Conservation (phyloP, 2,797 vertebrate species). For the Scomberomorus guttatus region DNA sequence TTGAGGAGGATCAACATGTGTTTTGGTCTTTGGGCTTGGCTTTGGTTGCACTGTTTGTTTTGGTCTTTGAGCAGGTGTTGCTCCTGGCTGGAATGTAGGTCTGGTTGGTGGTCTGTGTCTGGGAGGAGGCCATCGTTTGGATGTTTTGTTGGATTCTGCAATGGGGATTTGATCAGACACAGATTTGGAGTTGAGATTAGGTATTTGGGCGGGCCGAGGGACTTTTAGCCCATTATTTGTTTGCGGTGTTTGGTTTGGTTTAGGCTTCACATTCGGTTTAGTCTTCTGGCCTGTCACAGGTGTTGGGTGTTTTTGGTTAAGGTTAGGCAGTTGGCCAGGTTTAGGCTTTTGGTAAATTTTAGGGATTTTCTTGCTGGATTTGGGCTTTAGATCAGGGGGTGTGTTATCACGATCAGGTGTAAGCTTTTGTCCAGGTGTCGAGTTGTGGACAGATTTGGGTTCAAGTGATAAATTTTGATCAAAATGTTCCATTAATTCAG, state of each 20-base stretch:
- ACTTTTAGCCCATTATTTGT: constrained; percentile 15
- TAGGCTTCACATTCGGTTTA: constrained; percentile 46
- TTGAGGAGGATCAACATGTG: constrained; percentile 28
- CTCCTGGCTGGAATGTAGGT: constrained; percentile 42
- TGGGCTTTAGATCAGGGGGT: constrained; percentile 19
- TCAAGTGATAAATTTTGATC: constrained; percentile 9
- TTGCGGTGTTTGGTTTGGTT: constrained; percentile 32
- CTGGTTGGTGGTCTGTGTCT: constrained; percentile 37
- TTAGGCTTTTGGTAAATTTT: constrained; percentile 32
- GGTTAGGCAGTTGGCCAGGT: constrained; percentile 33
- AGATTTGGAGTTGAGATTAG: constrained; percentile 38
- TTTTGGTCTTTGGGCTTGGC: constrained; percentile 50
- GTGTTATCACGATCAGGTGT: background rate
- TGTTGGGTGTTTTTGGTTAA: constrained; percentile 37
- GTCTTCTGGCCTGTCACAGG: constrained; percentile 22
- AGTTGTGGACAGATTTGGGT: constrained; percentile 26
- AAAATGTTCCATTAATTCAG: constrained; percentile 4
- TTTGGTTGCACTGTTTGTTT: constrained; percentile 52
- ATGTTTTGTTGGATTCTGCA: constrained; percentile 42
- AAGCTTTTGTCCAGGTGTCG: constrained; percentile 29
- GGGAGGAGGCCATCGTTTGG: constrained; percentile 17
- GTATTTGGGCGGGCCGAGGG: constrained; percentile 7
- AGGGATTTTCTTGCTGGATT: constrained; percentile 13
- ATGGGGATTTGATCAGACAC: constrained; percentile 21
- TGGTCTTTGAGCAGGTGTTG: constrained; percentile 49